Conservation (phyloP, 2,797 vertebrate species). For the Trachurus trachurus region DNA sequence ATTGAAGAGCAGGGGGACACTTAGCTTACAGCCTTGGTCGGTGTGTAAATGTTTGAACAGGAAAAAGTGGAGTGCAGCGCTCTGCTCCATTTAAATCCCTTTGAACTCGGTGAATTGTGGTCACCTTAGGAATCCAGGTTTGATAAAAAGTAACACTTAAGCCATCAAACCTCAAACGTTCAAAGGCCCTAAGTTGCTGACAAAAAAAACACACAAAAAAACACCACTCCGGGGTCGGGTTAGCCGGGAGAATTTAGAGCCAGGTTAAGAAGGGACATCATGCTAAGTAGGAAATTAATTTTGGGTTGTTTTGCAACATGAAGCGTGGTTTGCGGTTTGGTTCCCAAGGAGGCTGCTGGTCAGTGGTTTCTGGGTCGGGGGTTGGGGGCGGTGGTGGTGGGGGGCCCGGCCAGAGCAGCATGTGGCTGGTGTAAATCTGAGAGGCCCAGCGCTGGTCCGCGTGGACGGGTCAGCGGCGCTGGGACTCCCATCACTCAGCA, state of each 20-base stretch:
- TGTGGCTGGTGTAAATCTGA: conserved; percentile 49
- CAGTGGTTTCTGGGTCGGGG: not conserved
- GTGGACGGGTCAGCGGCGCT: conserved; percentile 23
- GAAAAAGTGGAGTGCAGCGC: conserved; percentile 27
- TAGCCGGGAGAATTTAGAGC: conserved; percentile 15
- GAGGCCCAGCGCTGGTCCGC: conserved; percentile 35
- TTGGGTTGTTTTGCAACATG: conserved; percentile 24
- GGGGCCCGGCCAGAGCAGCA: conserved; percentile 18
- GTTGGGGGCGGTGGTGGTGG: no score
- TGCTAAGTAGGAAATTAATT: conserved; percentile 60
- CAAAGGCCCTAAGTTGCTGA: conserved; percentile 29
- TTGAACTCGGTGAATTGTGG: conserved; percentile 32
- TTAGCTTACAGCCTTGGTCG: conserved; percentile 20
- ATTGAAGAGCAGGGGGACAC: conserved; percentile 38
- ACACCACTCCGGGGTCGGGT: conserved; percentile 13
- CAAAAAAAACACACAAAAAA: no score
- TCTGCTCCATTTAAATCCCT: not conserved
- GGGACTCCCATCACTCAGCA: conserved; percentile 35
- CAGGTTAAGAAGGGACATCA: conserved; percentile 53
- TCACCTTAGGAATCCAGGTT: conserved; percentile 28
- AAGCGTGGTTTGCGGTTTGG: conserved; percentile 1
- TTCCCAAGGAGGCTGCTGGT: conserved; percentile 8
- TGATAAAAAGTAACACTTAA: conserved; percentile 31
- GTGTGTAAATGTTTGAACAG: conserved; percentile 67
- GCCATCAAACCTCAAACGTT: conserved; percentile 36